Evolutionary conservation across 1,140 invertebrate genomes (phyloP).

Genomic region (Drosophila hydei): DNA sequence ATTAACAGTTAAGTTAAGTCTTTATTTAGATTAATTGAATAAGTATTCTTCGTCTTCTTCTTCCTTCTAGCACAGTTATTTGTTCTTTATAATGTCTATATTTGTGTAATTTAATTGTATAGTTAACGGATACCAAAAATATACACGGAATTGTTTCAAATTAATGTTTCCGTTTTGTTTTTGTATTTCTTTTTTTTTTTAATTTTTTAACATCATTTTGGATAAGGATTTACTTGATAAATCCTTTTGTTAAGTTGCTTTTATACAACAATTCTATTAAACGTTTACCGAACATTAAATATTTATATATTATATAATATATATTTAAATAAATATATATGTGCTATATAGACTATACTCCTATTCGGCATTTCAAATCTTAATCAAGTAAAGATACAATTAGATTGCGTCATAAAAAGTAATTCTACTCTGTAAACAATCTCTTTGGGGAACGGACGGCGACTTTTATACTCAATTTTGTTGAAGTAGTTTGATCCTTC

Average conservation of each 20-base stretch:
- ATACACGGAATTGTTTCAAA: constrained; percentile 52
- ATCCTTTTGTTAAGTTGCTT: constrained; percentile 25
- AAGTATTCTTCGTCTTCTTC: constrained; percentile 44
- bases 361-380: constrained; percentile 56
- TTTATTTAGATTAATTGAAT: constrained; percentile 80
- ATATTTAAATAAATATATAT: constrained; percentile 17
- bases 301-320: constrained; percentile 25
- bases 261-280: constrained; percentile 42
- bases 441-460: constrained; percentile 64
- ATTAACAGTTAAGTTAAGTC: constrained; percentile 77
- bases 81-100: neutral
- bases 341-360: constrained; percentile 32
- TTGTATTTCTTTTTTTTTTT: constrained; percentile 24
- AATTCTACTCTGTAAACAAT: constrained; percentile 66
- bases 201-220: constrained; percentile 33
- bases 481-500: constrained; percentile 14
- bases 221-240: constrained; percentile 54
- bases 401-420: constrained; percentile 64
- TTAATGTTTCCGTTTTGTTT: constrained; percentile 21
- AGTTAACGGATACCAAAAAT: constrained; percentile 65
- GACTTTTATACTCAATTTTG: constrained; percentile 39
- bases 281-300: constrained; percentile 44
- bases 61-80: constrained; percentile 1
- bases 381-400: constrained; percentile 59
- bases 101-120: constrained; percentile 31